Conservation (phyloP, 1,140 invertebrate species). For the Rhynchophorus ferrugineus region DNA sequence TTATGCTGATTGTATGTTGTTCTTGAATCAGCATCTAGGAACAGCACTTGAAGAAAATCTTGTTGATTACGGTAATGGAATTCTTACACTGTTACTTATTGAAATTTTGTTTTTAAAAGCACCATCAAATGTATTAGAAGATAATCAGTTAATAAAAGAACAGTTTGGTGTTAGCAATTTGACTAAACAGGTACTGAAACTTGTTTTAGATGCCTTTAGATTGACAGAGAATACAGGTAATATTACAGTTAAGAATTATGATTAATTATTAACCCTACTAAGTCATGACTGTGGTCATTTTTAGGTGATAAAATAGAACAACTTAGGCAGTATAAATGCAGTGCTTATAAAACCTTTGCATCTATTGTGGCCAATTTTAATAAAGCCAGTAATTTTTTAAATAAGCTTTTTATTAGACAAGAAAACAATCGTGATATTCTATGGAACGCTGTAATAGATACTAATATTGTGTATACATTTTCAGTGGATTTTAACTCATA, state of each 20-base stretch:
- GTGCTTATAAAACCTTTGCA: conserved; percentile 28
- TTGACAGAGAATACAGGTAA: conserved; percentile 1
- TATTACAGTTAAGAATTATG: not conserved
- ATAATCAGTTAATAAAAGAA: conserved; percentile 5
- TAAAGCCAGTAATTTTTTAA: conserved; percentile 33
- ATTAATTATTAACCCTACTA: not conserved
- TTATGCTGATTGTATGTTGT: conserved; percentile 19
- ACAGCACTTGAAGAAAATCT: conserved; percentile 9
- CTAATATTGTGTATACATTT: conserved; percentile 38
- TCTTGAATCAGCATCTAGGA: conserved; percentile 22
- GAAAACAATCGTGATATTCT: conserved; percentile 38
- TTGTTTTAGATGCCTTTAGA: conserved; percentile 21
- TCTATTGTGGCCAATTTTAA: conserved; percentile 28
- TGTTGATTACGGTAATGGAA: conserved; percentile 12
- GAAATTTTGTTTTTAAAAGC: conserved; percentile 31
- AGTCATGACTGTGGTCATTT: too few relatives aligned
- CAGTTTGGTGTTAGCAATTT: conserved; percentile 14
- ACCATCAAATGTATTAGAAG: conserved; percentile 18
- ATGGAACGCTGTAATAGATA: conserved; percentile 46
- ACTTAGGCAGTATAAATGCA: conserved; percentile 25
- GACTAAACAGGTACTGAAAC: conserved; percentile 11
- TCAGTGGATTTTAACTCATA: conserved; percentile 39
- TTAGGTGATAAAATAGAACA: conserved; percentile 17
- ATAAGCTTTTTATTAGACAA: conserved; percentile 33
- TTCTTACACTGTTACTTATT: conserved; percentile 22